Base-by-base conservation (phyloP, 1,140 invertebrate genomes). In the Temnothorax curvispinosus region DNA sequence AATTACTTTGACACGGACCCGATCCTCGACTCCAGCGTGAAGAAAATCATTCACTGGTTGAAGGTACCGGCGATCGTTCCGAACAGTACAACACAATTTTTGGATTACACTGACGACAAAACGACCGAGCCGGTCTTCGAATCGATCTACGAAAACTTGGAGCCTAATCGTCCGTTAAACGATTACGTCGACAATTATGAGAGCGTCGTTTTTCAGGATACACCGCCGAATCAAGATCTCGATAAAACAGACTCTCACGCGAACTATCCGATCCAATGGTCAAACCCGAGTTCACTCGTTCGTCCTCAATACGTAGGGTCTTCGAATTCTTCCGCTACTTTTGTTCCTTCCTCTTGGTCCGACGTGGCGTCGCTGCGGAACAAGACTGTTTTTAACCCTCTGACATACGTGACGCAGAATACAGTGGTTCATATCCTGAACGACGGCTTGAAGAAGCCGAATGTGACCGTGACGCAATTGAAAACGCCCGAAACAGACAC, bases 401-500 rank as follows among this genome's bases (percentile, higher is more conserved):
- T 87, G 13, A 93, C 94, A 0, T 88, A 95, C 64, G 88, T 95
- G 0, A 88, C 89, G 1, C 94, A 95, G 41, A 94, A 95, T 64
- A 95, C 94, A 0, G 91, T 94, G 1, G 91, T 95, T 58, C 94
- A 95, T 32, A 93, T 95, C 0, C 62, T 94, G 13, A 95, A 95
- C 62, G 76, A 92, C 2, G 86, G 91, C 1, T 69, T 89, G 7
- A 91, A 85, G 35, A 92, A 89, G 21, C 90, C 91, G 2, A 94
- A 93, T 38, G 87, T 88, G 0, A 93, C 93, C 0, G 87, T 91
- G 5, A 88, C 82, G 8, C 90, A 85, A 50, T 71, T 86, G 9
- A 92, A 92, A 44, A 4, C 64, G 18, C 82, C 89, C 0, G 32
- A 85, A 47, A 21, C 18, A 5, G 38, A 18, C 32, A 13, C 18